Evolutionary conservation across 2,888 invertebrate genomes (phyloP), one percentile per base, ranked within the genome.

Genomic region (Drosophila imparisetae): DNA sequence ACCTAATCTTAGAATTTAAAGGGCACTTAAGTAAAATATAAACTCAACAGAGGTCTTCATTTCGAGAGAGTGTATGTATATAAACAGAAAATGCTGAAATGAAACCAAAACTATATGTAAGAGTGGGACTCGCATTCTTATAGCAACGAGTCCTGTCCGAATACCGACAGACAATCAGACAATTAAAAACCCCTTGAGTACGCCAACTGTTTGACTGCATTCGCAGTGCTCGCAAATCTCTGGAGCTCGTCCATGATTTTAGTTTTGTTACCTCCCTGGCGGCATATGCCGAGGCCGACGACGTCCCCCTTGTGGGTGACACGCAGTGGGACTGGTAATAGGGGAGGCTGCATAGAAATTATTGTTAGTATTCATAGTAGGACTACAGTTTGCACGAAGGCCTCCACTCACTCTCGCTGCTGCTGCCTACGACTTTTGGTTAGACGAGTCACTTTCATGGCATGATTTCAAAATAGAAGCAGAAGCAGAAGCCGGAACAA

Each of bases 151-250:
- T 50, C 24, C 27, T 38, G 61, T 36, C 59, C 45, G 21, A 27
- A 45, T 30, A 52, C 79, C 52, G 64, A 66, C 80, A 71, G 65
- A 72, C 76, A 70, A 66, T 75, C 80, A 85, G 88, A 89, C 89
- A 86, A 86, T 86, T 86, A 86, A 86, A 85, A 89, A 80, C 75
- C 85, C 88, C 88, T 57, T 68, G 82, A 85, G 85, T 83, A 71
- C 70, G 75, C 72, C 78, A 67, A 74, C 80, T 78, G 76, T 89
- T 89, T 76, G 89, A 80, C 85, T 84, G 77, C 81, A 81, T 71
- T 86, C 75, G 71, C 75, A 72, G 63, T 63, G 71, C 62, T 69
- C 62, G 53, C 81, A 74, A 87, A 68, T 86, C 89, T 81, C 85
- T 67, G 55, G 85, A 72, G 72, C 49, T 68, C 73, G 73, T 68